phyloP scores from a whole-genome alignment of 1,140 invertebrate species.

The Drosophila biarmipes region DNA sequence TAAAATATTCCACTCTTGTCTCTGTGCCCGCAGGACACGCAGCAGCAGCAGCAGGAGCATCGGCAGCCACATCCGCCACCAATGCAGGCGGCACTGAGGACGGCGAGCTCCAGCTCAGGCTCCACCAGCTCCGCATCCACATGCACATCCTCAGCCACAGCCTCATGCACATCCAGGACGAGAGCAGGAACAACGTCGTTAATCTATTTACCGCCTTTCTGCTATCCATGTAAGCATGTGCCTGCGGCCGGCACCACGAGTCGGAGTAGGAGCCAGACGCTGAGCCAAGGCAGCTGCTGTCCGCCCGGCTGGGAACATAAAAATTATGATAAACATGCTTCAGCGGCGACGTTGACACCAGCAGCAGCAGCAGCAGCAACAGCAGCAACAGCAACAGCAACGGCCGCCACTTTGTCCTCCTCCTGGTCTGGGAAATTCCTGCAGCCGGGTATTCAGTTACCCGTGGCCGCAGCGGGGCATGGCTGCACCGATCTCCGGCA shows the following conservation, averaged over 20 bases:
- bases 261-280: constrained; percentile 20
- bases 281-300: constrained; percentile 40
- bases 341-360: constrained; percentile 58
- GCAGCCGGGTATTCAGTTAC: constrained; percentile 68
- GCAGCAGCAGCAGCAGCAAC: constrained; percentile 26
- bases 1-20: constrained; percentile 81
- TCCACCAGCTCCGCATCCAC: constrained; percentile 25
- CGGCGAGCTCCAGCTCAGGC: constrained; percentile 20
- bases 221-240: constrained; percentile 81
- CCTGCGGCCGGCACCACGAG: constrained; percentile 52
- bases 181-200: constrained; percentile 79
- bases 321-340: constrained; percentile 82
- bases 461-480: constrained; percentile 39
- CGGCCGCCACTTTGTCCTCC: constrained; percentile 33
- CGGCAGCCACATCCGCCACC: constrained; percentile 33
- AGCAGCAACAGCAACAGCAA: constrained; percentile 24
- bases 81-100: constrained; percentile 52
- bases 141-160: constrained; percentile 25
- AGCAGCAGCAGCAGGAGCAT: constrained; percentile 29
- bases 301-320: constrained; percentile 63
- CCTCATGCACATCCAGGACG: constrained; percentile 63
- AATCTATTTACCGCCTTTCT: constrained; percentile 84
- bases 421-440: constrained; percentile 54
- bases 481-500: constrained; percentile 73
- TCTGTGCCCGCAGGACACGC: constrained; percentile 60